These are phyloP conservation scores for Thalpophila matura DNA, from an alignment of 2,888 invertebrate genomes.

Conservation along the genomic window DNA sequence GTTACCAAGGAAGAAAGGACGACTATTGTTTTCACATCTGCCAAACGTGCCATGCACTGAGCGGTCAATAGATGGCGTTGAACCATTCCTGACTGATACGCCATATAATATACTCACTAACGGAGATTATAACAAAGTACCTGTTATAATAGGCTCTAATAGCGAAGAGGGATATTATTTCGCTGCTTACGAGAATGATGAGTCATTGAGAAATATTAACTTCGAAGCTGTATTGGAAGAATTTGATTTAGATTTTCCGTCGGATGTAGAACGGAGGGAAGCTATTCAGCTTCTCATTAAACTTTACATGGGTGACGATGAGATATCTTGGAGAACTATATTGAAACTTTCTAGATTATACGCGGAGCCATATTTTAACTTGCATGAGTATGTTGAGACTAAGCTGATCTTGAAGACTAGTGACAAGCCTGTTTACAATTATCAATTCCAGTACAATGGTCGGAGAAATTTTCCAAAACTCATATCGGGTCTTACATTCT, in stretches of 20 bases:
- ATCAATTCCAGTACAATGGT: constrained; percentile 49
- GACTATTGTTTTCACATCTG: background rate
- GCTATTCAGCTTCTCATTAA: constrained; percentile 12
- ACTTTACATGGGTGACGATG: constrained; percentile 35
- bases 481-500: constrained; percentile 12
- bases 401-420: constrained; percentile 29
- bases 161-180: constrained; percentile 59
- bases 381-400: constrained; percentile 28
- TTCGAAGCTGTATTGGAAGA: constrained; percentile 2
- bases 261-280: background rate
- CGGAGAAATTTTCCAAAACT: constrained; percentile 21
- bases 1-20: constrained; percentile 12
- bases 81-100: constrained; percentile 44
- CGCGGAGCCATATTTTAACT: constrained; percentile 33
- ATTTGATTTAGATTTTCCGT: constrained; percentile 30
- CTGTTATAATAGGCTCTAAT: constrained; percentile 62
- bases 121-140: constrained; percentile 58
- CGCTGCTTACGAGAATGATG: constrained; percentile 10
- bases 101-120: constrained; percentile 42
- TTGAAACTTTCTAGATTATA: constrained; percentile 36
- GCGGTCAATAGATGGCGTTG: constrained; percentile 27
- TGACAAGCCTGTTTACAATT: constrained; percentile 49
- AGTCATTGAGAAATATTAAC: constrained; percentile 7
- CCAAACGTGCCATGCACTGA: constrained; percentile 34
- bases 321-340: constrained; percentile 25